phyloP scores from a whole-genome alignment of 2,113 vertebrate genomes.

The Nansenia antarctica region DNA sequence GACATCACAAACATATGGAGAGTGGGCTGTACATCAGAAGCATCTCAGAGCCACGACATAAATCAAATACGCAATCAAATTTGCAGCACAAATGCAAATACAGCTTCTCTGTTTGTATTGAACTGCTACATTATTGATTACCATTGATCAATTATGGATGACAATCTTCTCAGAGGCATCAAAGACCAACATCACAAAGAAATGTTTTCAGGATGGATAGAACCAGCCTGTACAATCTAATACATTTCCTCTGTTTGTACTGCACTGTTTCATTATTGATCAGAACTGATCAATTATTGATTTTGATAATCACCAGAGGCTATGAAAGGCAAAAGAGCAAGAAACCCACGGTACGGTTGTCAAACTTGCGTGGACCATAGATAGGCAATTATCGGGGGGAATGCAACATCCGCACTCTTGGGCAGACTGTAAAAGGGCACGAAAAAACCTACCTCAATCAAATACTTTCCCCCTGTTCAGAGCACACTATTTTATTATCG shows the following conservation, averaged over 20 bases:
- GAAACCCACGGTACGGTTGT: too few species aligned
- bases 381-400: too few species aligned
- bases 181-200: slow-evolving; percentile 54
- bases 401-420: background rate
- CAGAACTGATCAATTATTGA: slow-evolving; percentile 49
- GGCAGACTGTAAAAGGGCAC: background rate
- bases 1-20: slow-evolving; percentile 9
- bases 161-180: slow-evolving; percentile 48
- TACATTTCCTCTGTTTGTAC: slow-evolving; percentile 37
- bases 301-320: slow-evolving; percentile 38
- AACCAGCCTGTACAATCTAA: slow-evolving; percentile 41
- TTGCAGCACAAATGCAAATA: slow-evolving; percentile 55
- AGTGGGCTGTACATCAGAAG: background rate
- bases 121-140: slow-evolving; percentile 71
- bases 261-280: slow-evolving; percentile 54
- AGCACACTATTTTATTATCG: background rate
- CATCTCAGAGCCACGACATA: background rate
- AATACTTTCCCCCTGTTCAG: background rate
- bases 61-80: slow-evolving; percentile 36
- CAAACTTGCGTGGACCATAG: too few species aligned
- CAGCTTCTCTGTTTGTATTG: slow-evolving; percentile 64
- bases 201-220: slow-evolving; percentile 35
- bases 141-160: slow-evolving; percentile 65
- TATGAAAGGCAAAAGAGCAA: slow-evolving; percentile 14
- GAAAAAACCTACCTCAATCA: slow-evolving; percentile 7